A percentile compares a stretch with the other conserved stretches of the same genome.
Conservation (phyloP, 2,888 invertebrate species). For the Macrostomum cliftonense region DNA sequence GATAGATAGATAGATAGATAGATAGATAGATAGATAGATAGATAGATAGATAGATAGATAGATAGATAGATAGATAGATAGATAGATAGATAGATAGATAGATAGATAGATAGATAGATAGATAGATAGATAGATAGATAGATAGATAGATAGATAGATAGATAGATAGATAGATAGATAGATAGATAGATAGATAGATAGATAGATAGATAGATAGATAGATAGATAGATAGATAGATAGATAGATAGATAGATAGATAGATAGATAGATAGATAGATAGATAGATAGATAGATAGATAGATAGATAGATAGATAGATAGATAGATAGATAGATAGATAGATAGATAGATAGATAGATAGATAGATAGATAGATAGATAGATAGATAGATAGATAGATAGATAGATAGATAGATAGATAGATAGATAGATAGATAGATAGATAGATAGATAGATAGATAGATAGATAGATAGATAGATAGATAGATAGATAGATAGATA, state of each 20-base stretch:
- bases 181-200: constrained; percentile 4
- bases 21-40: constrained; percentile 6
- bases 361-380: too few species aligned
- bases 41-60: constrained; percentile 8
- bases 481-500: too few species aligned
- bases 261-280: not conserved
- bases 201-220: constrained; percentile 8
- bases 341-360: too few species aligned
- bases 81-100: constrained; percentile 6
- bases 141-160: constrained; percentile 7
- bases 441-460: too few species aligned
- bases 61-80: constrained; percentile 5
- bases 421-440: too few species aligned
- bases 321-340: too few species aligned
- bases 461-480: too few species aligned
- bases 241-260: not conserved
- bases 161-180: constrained; percentile 9
- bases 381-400: too few species aligned
- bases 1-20: constrained; percentile 3
- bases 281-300: too few species aligned
- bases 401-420: too few species aligned
- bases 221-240: constrained; percentile 8
- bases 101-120: constrained; percentile 8
- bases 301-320: too few species aligned
- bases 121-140: constrained; percentile 4